Evolutionary conservation across 2,888 invertebrate species (phyloP).

Genomic region (Catocala sponsa): DNA sequence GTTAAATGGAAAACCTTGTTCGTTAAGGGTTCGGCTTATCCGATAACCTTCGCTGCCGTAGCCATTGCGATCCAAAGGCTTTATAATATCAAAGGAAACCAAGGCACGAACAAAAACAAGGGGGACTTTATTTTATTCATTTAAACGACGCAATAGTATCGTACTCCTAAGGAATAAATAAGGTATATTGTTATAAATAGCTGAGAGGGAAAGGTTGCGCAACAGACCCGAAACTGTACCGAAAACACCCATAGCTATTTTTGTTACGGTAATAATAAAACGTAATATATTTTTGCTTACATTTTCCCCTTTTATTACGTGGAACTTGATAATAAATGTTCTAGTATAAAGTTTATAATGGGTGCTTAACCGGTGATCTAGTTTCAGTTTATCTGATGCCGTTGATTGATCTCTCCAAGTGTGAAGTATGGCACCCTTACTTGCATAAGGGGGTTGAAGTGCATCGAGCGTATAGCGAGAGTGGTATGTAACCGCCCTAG

Average conservation of each 20-base stretch:
- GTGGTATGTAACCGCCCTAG: conserved; percentile 69
- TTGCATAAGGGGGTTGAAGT: conserved; percentile 52
- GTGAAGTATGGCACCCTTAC: conserved; percentile 25
- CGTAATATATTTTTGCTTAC: conserved; percentile 3
- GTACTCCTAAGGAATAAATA: conserved; percentile 13
- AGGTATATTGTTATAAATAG: conserved; percentile 38
- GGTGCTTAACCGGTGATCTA: not conserved
- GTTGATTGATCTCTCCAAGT: conserved; percentile 31
- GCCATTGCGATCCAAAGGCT: conserved; percentile 1
- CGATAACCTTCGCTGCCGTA: conserved; percentile 12
- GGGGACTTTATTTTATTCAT: conserved; percentile 7
- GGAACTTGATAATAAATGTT: not conserved
- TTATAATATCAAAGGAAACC: conserved; percentile 9
- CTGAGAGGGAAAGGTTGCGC: conserved; percentile 21
- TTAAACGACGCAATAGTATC: conserved; percentile 4
- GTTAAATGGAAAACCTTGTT: conserved; percentile 17
- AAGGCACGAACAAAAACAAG: conserved; percentile 5
- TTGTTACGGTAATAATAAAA: conserved; percentile 20
- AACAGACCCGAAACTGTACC: conserved; percentile 23
- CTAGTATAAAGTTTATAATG: not conserved
- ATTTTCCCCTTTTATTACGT: not conserved
- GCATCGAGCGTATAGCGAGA: conserved; percentile 47
- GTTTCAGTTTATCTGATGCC: conserved; percentile 3
- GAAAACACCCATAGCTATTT: conserved; percentile 23
- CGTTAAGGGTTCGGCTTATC: conserved; percentile 10